phyloP scores from a whole-genome alignment of 2,113 vertebrate genomes.

The Pangasianodon hypophthalmus region DNA sequence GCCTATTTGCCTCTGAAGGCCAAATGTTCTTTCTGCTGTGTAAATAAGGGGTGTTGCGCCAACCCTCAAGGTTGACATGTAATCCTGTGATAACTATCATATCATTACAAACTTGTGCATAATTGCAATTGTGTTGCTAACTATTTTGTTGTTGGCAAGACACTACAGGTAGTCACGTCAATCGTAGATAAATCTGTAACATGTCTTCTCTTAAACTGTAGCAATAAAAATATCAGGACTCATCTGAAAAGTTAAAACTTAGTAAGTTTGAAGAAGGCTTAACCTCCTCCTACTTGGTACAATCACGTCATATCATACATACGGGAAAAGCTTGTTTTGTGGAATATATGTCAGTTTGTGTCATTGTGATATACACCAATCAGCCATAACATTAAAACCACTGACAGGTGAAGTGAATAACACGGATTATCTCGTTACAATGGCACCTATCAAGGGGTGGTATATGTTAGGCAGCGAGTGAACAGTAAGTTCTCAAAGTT shows the following conservation, averaged over 20 bases:
- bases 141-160: background rate
- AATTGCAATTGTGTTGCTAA: background rate
- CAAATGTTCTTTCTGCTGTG: background rate
- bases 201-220: background rate
- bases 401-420: too few species aligned
- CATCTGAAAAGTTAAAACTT: background rate
- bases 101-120: background rate
- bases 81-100: background rate
- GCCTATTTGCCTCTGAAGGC: background rate
- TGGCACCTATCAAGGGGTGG: too few species aligned
- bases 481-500: too few species aligned
- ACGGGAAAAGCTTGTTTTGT: background rate
- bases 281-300: background rate
- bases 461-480: too few species aligned
- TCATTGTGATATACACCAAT: too few species aligned
- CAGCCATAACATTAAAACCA: too few species aligned
- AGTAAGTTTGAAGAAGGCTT: background rate
- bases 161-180: constrained; percentile 9
- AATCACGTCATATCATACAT: background rate
- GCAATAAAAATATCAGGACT: background rate
- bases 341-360: background rate
- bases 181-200: too few species aligned
- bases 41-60: constrained; percentile 3
- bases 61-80: background rate
- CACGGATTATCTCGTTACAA: too few species aligned